These are phyloP conservation scores for Gorsachius goisagi DNA, from an alignment of 2,113 vertebrate species.

Conservation along the genomic window DNA sequence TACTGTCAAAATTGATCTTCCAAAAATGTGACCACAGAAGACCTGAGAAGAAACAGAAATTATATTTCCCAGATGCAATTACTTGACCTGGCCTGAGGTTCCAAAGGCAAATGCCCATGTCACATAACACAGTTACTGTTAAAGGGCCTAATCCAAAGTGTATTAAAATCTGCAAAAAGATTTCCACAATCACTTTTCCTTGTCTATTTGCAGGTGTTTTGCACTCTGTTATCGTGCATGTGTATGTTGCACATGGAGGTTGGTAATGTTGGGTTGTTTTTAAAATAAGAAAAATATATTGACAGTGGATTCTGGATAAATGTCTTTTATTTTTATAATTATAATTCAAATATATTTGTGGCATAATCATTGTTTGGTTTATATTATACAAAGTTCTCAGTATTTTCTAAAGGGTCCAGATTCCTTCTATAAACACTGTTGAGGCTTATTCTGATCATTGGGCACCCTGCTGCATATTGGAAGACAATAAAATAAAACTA, in stretches of 20 bases:
- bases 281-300: neutral
- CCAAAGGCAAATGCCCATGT: neutral
- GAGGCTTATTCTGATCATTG: neutral
- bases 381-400: neutral
- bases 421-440: neutral
- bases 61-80: constrained; percentile 22
- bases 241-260: neutral
- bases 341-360: neutral
- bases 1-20: constrained; percentile 45
- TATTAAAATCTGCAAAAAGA: neutral
- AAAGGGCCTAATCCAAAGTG: neutral
- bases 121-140: neutral
- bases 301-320: neutral
- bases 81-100: neutral
- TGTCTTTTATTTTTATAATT: neutral
- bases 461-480: neutral
- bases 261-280: neutral
- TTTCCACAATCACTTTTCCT: neutral
- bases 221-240: neutral
- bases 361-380: neutral
- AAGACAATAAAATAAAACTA: neutral
- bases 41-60: constrained; percentile 10
- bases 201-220: neutral
- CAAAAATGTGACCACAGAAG: constrained; percentile 10
- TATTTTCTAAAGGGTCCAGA: neutral